phyloP scores from a whole-genome alignment of 2,888 invertebrate species.

The Cepaea hortensis region DNA sequence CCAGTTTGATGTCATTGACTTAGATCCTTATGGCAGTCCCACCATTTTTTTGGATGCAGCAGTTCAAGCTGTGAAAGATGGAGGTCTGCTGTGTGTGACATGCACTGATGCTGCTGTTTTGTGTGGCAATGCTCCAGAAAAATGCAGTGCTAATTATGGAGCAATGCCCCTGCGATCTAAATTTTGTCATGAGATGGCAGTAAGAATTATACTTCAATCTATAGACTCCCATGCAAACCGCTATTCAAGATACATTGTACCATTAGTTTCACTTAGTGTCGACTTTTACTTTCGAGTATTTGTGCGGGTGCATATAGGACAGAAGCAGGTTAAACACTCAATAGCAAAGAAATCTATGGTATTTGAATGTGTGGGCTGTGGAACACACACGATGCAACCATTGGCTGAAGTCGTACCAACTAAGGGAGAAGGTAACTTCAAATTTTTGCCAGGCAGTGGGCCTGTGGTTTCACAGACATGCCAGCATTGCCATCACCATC shows the following conservation, averaged over 20 bases:
- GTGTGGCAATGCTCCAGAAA: slow-evolving; percentile 95
- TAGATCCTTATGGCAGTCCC: slow-evolving; percentile 98
- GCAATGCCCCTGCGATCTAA: slow-evolving; percentile 89
- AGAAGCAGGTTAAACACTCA: slow-evolving; percentile 87
- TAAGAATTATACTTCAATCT: slow-evolving; percentile 92
- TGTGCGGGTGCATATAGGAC: slow-evolving; percentile 88
- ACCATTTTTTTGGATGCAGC: slow-evolving; percentile 85
- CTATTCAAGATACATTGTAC: slow-evolving; percentile 93
- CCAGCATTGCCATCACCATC: slow-evolving; percentile 85
- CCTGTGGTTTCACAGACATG: slow-evolving; percentile 84
- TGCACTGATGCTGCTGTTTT: slow-evolving; percentile 96
- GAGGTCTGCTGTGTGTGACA: slow-evolving; percentile 93
- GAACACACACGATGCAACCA: slow-evolving; percentile 86
- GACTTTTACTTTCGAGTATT: slow-evolving; percentile 98
- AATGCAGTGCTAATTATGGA: slow-evolving; percentile 95
- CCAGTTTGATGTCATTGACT: slow-evolving; percentile 91
- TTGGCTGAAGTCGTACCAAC: slow-evolving; percentile 79
- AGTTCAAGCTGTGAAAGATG: slow-evolving; percentile 73
- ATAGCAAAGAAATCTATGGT: slow-evolving; percentile 89
- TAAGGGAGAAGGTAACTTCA: slow-evolving; percentile 74
- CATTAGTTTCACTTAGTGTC: slow-evolving; percentile 91
- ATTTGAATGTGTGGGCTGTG: slow-evolving; percentile 93
- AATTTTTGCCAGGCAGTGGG: slow-evolving; percentile 84
- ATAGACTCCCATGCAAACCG: slow-evolving; percentile 94
- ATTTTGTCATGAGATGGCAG: slow-evolving; percentile 90